Conservation (phyloP, 2,113 vertebrate genomes). For the Macroglossus sobrinus region DNA sequence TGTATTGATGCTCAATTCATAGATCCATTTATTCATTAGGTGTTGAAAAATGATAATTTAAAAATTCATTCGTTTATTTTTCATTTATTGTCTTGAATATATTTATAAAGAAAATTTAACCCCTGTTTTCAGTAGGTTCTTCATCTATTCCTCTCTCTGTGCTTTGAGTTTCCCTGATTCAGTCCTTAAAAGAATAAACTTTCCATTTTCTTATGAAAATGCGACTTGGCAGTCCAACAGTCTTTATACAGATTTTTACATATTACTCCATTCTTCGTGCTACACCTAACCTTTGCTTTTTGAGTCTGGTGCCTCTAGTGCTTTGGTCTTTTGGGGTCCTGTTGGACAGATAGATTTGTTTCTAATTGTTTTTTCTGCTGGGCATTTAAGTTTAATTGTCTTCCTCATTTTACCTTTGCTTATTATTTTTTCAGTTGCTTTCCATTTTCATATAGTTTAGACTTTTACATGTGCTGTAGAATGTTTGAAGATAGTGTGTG, state of each 20-base stretch:
- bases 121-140: neutral
- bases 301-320: neutral
- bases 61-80: neutral
- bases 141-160: neutral
- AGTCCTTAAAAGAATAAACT: neutral
- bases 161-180: neutral
- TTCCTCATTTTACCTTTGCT: neutral
- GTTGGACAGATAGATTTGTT: neutral
- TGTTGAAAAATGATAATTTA: neutral
- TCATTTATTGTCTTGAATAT: neutral
- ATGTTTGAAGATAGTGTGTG: neutral
- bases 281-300: neutral
- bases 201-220: neutral
- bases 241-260: neutral
- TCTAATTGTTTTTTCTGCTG: neutral
- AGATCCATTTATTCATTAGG: neutral
- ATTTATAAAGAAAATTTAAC: neutral
- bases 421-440: neutral
- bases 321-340: neutral
- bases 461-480: neutral
- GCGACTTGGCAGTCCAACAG: neutral
- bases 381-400: neutral
- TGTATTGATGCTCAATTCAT: neutral
- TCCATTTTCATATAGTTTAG: neutral
- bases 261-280: neutral